Evolutionary conservation across 64 coral and sea anemone genomes (phyloP), one percentile per base, ranked within the genome.

Genomic region (Trachythela sp.): DNA sequence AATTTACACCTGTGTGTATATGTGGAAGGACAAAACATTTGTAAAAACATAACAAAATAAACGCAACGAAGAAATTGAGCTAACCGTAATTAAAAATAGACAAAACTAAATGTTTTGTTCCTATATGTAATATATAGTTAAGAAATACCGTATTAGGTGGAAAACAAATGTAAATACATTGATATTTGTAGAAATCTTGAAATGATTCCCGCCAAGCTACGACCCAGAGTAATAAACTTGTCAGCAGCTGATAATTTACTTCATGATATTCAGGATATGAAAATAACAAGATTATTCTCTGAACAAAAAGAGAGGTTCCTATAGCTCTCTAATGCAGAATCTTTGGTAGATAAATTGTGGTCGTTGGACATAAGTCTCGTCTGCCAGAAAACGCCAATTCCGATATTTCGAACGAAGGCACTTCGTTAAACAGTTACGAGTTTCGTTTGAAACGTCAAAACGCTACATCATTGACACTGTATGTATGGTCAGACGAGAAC

Each of bases 1-100:
- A 64, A 64, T 64, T 64, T 64, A 64, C 56, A 64, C 56, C 56
- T 64, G 56, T 64, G 20, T 20, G 20, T 18, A 64, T 27, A 24
- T 64, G 56, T 26, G 56, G 56, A 64, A 64, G 56, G 56, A 64
- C 56, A 64, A 64, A 64, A 64, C 56, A n/a, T 64, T 64, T 52
- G 8, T 64, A 20, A 64, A 64, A 64, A 20, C 7, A 64, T 64
- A 64, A 64, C 56, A 64, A 64, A 64, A 64, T 64, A 27, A 26
- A 2, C 56, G 56, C 56, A 2, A 64, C 20, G 26, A 20, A 64
- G 26, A 64, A 64, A 64, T 64, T 45, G 42, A 11, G 42, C 56
- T 64, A 64, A 64, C 20, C 26, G 15, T 27, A 45, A 45, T 45
- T 45, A 45, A 45, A 11, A 45, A 45, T 45, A 6, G 42, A 45